Evolutionary conservation across 2,113 vertebrate genomes (phyloP), one percentile per base, ranked within the genome.

Genomic region (Cyphomyrus plagiostoma): DNA sequence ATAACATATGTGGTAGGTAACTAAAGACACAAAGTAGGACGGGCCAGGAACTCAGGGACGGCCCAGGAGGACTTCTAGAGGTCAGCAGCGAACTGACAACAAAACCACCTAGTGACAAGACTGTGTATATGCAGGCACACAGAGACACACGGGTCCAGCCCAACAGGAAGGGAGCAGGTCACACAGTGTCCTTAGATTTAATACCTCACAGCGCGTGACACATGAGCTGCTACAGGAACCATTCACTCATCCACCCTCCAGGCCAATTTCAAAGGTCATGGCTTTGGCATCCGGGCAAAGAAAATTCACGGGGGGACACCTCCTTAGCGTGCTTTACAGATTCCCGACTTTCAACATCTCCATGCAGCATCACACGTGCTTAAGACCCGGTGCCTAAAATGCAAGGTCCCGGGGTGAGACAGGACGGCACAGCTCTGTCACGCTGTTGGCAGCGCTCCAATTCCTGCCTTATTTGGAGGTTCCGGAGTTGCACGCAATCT

Each of bases 301-400:
- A 89, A 46, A 89, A 53, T 53, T 80, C 30, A 52, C 30, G 8
- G 26, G 74, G 35, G 88, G 87, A 70, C 45, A 48, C 87, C 21
- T n/a, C 74, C 46, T 11, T 6, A n/a, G 46, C 46, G 11, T n/a
- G 87, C 46, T 48, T 48, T 74, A 17, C 56, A 13, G 23, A 88
- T 62, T n/a, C 58, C 58, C 21, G 4, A 58, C 87, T 88, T 88
- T 70, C 39, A 88, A 45, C 58, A n/a, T 66, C 87, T 66, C 58
- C 23, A 19, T 19, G 17, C 17, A 23, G 39, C 6, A n/a, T 42
- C 45, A 19, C 8, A 88, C n/a, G 45, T 15, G 82, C 82, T 49
- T 10, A 19, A 53, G 50, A 53, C 30, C 85, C 2, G 13, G 23
- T 17, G 42, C 21, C 45, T 23, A 26, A 58, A 62, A 45, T n/a